These are phyloP conservation scores for Calyptomena viridis DNA, from an alignment of 2,113 vertebrate genomes.

Conservation along the genomic window DNA sequence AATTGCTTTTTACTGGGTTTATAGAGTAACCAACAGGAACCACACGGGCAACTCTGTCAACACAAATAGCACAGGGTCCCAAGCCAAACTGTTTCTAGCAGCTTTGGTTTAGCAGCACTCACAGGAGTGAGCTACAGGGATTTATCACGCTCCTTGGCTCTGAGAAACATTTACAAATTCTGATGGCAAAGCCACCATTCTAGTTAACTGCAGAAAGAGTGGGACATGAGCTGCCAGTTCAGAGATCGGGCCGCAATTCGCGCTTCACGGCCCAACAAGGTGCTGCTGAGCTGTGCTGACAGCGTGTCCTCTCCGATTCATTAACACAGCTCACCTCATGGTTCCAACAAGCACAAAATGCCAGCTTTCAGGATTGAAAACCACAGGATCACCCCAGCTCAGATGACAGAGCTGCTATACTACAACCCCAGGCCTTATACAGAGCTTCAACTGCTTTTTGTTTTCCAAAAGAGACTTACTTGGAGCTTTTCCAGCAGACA, in stretches of 20 bases:
- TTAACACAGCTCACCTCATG: not conserved
- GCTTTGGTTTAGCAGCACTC: not conserved
- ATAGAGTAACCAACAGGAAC: not conserved
- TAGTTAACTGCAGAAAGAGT: not conserved
- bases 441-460: not conserved
- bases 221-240: not conserved
- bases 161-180: not conserved
- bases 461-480: constrained; percentile 73
- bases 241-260: accelerated
- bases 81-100: not conserved
- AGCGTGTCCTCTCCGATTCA: not conserved
- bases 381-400: not conserved
- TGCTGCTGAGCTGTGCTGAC: not conserved
- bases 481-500: constrained; percentile 73
- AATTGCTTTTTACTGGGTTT: not conserved
- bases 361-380: not conserved
- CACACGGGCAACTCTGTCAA: not conserved
- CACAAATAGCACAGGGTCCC: not conserved
- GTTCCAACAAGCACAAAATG: not conserved
- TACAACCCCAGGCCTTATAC: not conserved
- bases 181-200: not conserved
- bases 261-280: accelerated
- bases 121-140: not conserved
- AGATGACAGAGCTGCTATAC: not conserved
- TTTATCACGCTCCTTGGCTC: accelerated